Evolutionary conservation across 2,113 vertebrate species (phyloP), one percentile per base, ranked within the genome.

Genomic region (Ammospiza nelsoni): DNA sequence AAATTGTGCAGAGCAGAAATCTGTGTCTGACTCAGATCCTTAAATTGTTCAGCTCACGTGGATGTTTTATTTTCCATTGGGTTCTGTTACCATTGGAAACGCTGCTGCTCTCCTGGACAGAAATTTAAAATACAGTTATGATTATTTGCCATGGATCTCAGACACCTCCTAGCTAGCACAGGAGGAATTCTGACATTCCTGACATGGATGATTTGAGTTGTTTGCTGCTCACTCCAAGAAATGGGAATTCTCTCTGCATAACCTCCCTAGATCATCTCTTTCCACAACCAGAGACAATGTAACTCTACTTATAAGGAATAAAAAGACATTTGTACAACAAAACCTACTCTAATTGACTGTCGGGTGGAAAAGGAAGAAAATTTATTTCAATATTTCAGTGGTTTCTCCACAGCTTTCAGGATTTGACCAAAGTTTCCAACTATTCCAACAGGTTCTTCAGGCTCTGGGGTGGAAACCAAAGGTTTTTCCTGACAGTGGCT

Each of bases 81-180:
- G 49, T 66, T 83, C 62, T 88, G 91, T 90, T 80, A 83, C 91
- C 87, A 76, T 49, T 84, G 93, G 89, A 90, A 95, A 95, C 12
- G 0, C 57, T 52, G 63, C 77, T 79, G 79, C 28, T 85, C 76
- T 69, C n/a, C 3, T 11, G 31, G 79, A 61, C 59, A 79, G 55
- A 67, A 85, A 76, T 61, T 68, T 44, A 49, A 92, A 83, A 65
- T 8, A 28, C 12, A 72, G 11, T 2, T 22, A 9, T 27, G 43
- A 8, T 33, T 65, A 17, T 35, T 33, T 79, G 62, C 44, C 79
- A 41, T 11, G 52, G 71, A 83, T 52, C 63, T 68, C 66, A 51
- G 52, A n/a, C 33, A 57, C 51, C 24, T 87, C 35, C 90, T 59
- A 4, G 27, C 54, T 37, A 37, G 15, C 17, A 57, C 22, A 81